Evolutionary conservation across 1,140 invertebrate species (phyloP).

Genomic region (Aethina tumida): DNA sequence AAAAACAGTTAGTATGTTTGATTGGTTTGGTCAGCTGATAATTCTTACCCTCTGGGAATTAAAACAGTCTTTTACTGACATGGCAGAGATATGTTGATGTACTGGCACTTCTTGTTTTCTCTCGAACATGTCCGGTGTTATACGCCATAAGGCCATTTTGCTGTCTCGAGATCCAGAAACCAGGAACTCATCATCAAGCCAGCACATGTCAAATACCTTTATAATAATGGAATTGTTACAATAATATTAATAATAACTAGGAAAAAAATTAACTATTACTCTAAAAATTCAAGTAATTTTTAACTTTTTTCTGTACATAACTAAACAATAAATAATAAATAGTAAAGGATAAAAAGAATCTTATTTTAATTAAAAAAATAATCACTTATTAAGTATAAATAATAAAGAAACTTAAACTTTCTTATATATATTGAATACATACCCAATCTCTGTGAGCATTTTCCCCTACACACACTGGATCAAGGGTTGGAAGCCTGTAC

Average conservation of each 20-base stretch:
- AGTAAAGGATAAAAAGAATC: too few relatives aligned
- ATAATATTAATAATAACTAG: conserved; percentile 5
- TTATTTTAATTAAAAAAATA: conserved; percentile 1
- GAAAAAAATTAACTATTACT: neutral
- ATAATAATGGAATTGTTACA: conserved; percentile 8
- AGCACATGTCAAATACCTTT: conserved; percentile 80
- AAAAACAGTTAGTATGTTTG: conserved; percentile 34
- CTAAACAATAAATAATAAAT: too few relatives aligned
- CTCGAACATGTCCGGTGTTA: conserved; percentile 40
- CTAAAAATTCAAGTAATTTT: too few relatives aligned
- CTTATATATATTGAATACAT: conserved; percentile 10
- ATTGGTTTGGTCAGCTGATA: neutral
- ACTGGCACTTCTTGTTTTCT: conserved; percentile 41
- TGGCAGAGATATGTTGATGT: conserved; percentile 53
- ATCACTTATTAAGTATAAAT: conserved; percentile 2
- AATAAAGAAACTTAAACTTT: too few relatives aligned
- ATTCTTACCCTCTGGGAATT: conserved; percentile 40
- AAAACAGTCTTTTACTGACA: conserved; percentile 66
- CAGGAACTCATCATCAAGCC: conserved; percentile 92
- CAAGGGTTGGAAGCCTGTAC: conserved; percentile 84
- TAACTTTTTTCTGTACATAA: too few relatives aligned
- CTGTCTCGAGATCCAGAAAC: conserved; percentile 90
- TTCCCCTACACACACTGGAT: conserved; percentile 92
- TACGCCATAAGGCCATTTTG: conserved; percentile 69
- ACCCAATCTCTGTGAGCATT: conserved; percentile 87